Base-by-base conservation (phyloP, 2,888 invertebrate genomes). In the Cybosia mesomella region DNA sequence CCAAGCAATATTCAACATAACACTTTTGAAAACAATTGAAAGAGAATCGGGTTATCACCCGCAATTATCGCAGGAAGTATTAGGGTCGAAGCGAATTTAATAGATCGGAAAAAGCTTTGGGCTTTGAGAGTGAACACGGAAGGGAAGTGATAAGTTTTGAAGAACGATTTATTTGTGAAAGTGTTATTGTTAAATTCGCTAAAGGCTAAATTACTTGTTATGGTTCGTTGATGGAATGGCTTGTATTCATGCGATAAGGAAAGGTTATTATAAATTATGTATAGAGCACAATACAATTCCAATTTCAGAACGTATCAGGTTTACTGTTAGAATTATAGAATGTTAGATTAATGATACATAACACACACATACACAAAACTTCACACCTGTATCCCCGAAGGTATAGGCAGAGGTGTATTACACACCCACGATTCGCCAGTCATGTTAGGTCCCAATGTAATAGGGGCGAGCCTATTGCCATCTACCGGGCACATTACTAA, bases 31-130 rank as follows among this genome's bases (percentile, higher is more conserved):
- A 79, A 79, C 76, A 64, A 77, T 75, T 84, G 58, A 81, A 82
- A 85, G 83, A 82, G 81, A 82, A 83, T 83, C 74, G 74, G 76
- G 80, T 80, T 80, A 77, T 75, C 70, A 73, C 53, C 66, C 53
- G 79, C 81, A 80, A 82, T 81, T 81, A 76, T 75, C 68, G 74
- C 75, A 54, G 62, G 55, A 58, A 65, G 62, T 54, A 57, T 60
- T 76, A 70, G 75, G 79, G 81, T 75, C 81, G 71, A 69, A 66
- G 71, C 63, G 81, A 79, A 80, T 84, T 83, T 81, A 87, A 86
- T 84, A 82, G 86, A 78, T 75, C 79, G 85, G 81, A 86, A 87
- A 77, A 82, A 79, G 77, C 76, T 84, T 81, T 79, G 68, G 70
- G 68, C 71, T 78, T 70, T 78, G 71, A 71, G 58, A 43, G 58